Conservation (phyloP, 2,888 invertebrate species). For the Cryptocheilus praepositus region DNA sequence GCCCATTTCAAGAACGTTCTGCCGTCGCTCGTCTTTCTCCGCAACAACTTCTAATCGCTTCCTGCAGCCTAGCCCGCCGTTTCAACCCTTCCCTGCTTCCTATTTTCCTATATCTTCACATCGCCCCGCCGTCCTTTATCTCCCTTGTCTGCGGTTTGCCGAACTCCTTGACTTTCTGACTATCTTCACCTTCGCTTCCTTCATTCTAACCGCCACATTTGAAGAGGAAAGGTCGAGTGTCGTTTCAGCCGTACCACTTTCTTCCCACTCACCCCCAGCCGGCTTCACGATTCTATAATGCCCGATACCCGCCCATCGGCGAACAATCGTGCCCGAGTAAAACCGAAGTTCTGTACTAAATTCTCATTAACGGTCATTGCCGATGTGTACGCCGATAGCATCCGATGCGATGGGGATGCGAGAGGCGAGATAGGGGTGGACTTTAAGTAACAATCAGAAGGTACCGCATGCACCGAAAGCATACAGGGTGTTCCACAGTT, state of each 20-base stretch:
- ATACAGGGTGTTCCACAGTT: not conserved
- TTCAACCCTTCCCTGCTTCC: not conserved
- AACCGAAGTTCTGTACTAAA: too few species aligned
- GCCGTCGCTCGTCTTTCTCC: too few species aligned
- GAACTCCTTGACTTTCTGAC: not conserved
- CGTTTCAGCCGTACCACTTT: not conserved
- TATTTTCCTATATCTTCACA: not conserved
- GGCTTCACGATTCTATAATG: too few species aligned
- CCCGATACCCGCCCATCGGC: too few species aligned
- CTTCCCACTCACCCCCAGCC: not conserved
- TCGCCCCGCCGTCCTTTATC: not conserved
- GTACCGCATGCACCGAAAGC: not conserved
- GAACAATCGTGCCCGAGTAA: too few species aligned
- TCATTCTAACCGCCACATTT: not conserved
- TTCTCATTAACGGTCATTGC: too few species aligned
- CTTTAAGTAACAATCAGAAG: too few species aligned
- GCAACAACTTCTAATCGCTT: too few species aligned
- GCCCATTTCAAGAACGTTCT: too few species aligned
- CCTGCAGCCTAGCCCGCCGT: not conserved
- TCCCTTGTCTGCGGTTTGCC: not conserved
- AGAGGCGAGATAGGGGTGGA: too few species aligned
- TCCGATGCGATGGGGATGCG: too few species aligned
- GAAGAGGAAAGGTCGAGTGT: constrained; percentile 3
- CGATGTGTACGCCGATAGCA: too few species aligned
- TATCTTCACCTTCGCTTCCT: not conserved